Base-by-base conservation (phyloP, 2,797 vertebrate genomes). In the Cyclopterus lumpus region DNA sequence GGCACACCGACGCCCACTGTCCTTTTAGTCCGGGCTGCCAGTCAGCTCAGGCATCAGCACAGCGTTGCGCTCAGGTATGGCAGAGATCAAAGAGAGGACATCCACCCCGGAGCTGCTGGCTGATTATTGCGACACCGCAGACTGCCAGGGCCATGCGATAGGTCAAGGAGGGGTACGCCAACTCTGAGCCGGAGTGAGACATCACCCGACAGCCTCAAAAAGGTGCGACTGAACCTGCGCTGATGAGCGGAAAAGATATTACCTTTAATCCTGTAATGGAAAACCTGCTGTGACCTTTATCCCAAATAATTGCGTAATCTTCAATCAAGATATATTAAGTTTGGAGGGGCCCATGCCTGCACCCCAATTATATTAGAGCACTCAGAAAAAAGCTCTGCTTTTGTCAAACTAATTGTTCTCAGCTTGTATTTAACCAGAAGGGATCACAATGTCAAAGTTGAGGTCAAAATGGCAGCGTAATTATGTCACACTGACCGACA, bases 41-140 rank as follows among this genome's bases (percentile, higher is more conserved):
- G 78, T 79, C 74, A 71, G 60, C 58, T 63, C 55, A 48, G 79
- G 68, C 69, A 22, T 67, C 34, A 28, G 44, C 1, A 22, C 28
- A 42, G 30, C 1, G 46, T 63, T 15, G 65, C 8, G 14, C 66
- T 72, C 73, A 71, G 80, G 74, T 71, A 57, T 51, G 79, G 67
- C 80, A 74, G 51, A 53, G 85, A 81, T 84, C 86, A 84, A 53
- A 81, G 85, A 9, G 85, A 77, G 60, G 77, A 85, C 64, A 40
- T 58, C 44, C 61, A 51, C 75, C 67, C 69, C 0, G 9, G 57
- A 79, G 76, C 62, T 61, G 67, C 57, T 2, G 63, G 44, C 40
- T 73, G 79, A 84, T 77, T 83, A 75, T 87, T 61, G 59, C 3
- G 40, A 88, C 73, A 64, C 62, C 8, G 58, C 73, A 51, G 6